phyloP scores from a whole-genome alignment of 2,888 invertebrate genomes.

The Drosophila incognita region DNA sequence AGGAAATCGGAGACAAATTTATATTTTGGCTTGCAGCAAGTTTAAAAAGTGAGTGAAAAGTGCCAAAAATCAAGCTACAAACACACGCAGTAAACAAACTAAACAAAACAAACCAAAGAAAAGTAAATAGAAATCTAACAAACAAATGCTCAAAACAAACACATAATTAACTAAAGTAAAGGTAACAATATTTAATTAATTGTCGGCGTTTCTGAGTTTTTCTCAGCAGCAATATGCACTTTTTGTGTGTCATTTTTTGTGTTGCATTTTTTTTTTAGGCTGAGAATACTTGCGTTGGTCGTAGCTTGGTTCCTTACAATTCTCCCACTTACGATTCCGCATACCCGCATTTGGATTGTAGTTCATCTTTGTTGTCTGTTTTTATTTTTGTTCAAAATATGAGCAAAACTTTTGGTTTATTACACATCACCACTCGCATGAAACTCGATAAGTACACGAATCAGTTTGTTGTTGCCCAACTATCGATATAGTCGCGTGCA shows the following conservation, averaged over 20 bases:
- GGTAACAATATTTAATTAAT: conserved; percentile 11
- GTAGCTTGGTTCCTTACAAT: conserved; percentile 83
- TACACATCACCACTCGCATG: conserved; percentile 64
- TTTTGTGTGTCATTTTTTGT: conserved; percentile 42
- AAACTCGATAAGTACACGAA: conserved; percentile 39
- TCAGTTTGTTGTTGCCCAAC: conserved; percentile 2
- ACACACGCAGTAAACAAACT: conserved; percentile 52
- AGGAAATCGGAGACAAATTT: conserved; percentile 30
- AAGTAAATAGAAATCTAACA: conserved; percentile 1
- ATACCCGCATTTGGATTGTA: conserved; percentile 84
- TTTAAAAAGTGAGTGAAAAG: conserved; percentile 38
- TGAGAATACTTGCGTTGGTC: conserved; percentile 77
- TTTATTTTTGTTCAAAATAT: conserved; percentile 39
- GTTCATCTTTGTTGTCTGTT: conserved; percentile 70
- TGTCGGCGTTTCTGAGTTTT: conserved; percentile 26
- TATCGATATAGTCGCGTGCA: conserved; percentile 6
- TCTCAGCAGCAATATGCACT: conserved; percentile 31
- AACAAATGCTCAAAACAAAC: conserved; percentile 18
- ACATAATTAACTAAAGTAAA: conserved; percentile 38
- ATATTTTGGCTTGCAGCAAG: conserved; percentile 3
- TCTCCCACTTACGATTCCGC: conserved; percentile 84
- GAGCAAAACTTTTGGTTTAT: conserved; percentile 60
- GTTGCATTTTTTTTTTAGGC: conserved; percentile 1
- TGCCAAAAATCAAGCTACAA: conserved; percentile 77
- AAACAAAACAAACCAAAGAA: conserved; percentile 13